These are phyloP conservation scores for Phymastichus coffea DNA, from an alignment of 1,140 invertebrate genomes.

Conservation along the genomic window DNA sequence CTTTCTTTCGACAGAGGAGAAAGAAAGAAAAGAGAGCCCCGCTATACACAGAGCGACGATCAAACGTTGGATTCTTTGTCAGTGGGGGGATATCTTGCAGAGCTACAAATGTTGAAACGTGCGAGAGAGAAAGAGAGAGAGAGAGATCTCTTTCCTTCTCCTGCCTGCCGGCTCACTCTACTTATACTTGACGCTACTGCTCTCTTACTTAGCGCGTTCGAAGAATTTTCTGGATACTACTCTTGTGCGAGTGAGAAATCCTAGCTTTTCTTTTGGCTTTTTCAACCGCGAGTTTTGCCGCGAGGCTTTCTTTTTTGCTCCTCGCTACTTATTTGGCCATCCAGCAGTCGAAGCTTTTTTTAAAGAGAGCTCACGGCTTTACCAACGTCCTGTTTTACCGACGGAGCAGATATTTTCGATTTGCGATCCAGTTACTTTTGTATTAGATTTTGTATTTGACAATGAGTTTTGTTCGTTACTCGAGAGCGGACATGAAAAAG, in stretches of 20 bases:
- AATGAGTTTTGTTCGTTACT: not conserved
- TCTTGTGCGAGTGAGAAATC: too few relatives aligned
- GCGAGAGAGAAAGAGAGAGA: not conserved
- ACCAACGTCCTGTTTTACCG: constrained; percentile 13
- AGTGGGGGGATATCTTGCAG: constrained; percentile 20
- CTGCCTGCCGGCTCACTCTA: too few relatives aligned
- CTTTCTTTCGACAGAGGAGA: too few relatives aligned
- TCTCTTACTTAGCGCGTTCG: constrained; percentile 18
- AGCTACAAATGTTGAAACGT: constrained; percentile 28
- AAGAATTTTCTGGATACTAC: constrained; percentile 21
- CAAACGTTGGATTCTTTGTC: constrained; percentile 29
- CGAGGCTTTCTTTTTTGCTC: too few relatives aligned
- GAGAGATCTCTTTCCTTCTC: not conserved
- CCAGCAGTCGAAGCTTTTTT: constrained; percentile 16
- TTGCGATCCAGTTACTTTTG: too few relatives aligned
- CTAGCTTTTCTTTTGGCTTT: too few relatives aligned
- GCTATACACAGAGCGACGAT: constrained; percentile 13
- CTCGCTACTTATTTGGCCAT: too few relatives aligned
- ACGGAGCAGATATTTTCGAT: not conserved
- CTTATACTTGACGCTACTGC: constrained; percentile 21
- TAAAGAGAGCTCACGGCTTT: too few relatives aligned
- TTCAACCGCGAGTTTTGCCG: too few relatives aligned
- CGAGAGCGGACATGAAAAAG: too few relatives aligned
- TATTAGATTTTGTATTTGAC: too few relatives aligned
- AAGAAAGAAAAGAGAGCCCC: not conserved